phyloP scores from a whole-genome alignment of 1,140 invertebrate genomes.

The Drosophila mojavensis region DNA sequence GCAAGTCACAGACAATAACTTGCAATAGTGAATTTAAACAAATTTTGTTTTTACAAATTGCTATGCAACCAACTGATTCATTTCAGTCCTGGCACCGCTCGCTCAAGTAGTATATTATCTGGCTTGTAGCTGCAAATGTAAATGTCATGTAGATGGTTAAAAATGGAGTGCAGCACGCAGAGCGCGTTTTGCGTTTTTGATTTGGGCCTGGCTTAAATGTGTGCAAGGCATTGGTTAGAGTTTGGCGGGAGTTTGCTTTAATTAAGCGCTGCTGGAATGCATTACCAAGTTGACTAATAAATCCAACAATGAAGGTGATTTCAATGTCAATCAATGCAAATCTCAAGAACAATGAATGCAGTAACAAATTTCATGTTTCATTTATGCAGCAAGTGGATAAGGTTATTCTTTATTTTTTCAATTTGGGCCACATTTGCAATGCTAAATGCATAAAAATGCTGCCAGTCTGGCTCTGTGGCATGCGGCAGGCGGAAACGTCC shows the following conservation, averaged over 20 bases:
- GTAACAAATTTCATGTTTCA: not conserved
- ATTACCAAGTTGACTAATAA: conserved; percentile 33
- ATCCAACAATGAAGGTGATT: conserved; percentile 60
- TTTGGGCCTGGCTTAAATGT: conserved; percentile 29
- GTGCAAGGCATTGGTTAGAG: not conserved
- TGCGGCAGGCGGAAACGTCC: conserved; percentile 53
- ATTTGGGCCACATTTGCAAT: conserved; percentile 71
- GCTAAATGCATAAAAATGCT: conserved; percentile 42
- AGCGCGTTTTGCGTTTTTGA: conserved; percentile 37
- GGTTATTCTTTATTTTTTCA: conserved; percentile 16
- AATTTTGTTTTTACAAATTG: not conserved
- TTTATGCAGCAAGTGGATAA: not conserved
- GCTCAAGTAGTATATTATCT: conserved; percentile 1
- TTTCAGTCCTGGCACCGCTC: not conserved
- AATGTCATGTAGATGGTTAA: conserved; percentile 48
- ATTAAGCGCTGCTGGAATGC: conserved; percentile 37
- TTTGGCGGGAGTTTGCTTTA: conserved; percentile 24
- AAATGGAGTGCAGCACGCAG: conserved; percentile 24
- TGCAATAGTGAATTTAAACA: not conserved
- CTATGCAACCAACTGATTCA: not conserved
- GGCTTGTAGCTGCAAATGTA: conserved; percentile 33
- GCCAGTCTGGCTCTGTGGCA: not conserved
- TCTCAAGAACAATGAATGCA: not conserved
- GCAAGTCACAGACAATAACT: too few species aligned
- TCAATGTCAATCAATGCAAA: conserved; percentile 61